Percentiles rank a stretch among this genome's conserved stretches.
phyloP scores from a whole-genome alignment of 2,113 vertebrate species.

The Capricornis sumatraensis region DNA sequence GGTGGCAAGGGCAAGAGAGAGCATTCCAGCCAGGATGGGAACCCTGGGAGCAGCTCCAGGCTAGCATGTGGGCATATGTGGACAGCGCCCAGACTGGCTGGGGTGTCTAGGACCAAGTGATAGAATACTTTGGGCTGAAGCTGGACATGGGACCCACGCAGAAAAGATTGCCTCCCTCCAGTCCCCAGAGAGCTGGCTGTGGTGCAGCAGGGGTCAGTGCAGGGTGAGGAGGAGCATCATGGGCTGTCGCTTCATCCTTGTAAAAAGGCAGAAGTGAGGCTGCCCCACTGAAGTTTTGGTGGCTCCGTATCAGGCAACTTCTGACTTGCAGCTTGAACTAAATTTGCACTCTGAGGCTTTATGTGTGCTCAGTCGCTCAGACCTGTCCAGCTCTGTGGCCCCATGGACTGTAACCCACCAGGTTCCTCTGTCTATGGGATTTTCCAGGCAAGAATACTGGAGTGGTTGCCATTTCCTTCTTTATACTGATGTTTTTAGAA shows the following conservation, averaged over 20 bases:
- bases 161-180: background rate
- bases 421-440: background rate
- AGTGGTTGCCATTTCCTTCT: background rate
- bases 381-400: background rate
- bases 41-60: background rate
- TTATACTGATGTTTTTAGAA: background rate
- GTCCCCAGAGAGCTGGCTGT: background rate
- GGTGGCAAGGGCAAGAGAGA: background rate
- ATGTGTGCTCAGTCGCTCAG: background rate
- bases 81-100: background rate
- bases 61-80: background rate
- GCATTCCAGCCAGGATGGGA: background rate
- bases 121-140: background rate
- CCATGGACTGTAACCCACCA: background rate
- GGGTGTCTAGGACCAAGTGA: background rate
- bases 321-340: background rate
- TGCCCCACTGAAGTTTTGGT: background rate
- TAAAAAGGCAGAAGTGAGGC: background rate
- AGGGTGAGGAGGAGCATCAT: fast-evolving
- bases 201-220: background rate
- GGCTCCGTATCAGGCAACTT: background rate
- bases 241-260: background rate
- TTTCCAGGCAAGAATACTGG: background rate
- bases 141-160: background rate
- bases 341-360: background rate